A percentile compares a stretch with the other conserved stretches of the same genome.
These are phyloP conservation scores for Mobula birostris DNA, from an alignment of 2,113 vertebrate species.

Conservation along the genomic window DNA sequence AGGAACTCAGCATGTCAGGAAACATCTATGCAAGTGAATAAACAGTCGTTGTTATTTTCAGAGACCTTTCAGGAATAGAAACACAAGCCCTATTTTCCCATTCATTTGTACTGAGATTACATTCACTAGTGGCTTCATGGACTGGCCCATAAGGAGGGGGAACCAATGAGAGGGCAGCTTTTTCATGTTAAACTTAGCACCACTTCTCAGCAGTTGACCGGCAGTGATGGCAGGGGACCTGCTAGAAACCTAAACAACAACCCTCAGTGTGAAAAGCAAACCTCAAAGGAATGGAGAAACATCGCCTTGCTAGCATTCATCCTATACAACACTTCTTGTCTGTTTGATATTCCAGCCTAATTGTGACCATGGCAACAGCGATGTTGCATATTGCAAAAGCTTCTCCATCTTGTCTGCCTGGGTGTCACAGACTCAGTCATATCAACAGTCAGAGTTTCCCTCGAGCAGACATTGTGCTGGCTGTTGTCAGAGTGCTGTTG, in stretches of 20 bases:
- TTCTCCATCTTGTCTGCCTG: neutral
- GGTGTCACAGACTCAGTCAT: neutral
- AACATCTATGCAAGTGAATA: no score
- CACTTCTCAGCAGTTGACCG: neutral
- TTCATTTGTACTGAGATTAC: neutral
- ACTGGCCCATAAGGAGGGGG: neutral
- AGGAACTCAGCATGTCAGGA: no score
- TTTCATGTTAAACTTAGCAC: neutral
- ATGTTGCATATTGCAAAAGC: neutral
- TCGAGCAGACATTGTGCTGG: neutral
- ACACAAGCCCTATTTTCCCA: no score
- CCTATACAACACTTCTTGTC: no score
- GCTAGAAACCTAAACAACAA: neutral
- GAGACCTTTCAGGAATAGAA: no score
- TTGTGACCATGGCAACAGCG: neutral
- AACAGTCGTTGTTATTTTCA: no score
- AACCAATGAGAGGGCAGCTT: no score
- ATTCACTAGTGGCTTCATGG: neutral
- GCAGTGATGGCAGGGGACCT: no score
- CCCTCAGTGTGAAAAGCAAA: neutral
- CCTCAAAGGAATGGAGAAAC: neutral
- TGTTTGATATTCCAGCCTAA: neutral
- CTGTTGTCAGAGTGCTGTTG: constrained; percentile 23
- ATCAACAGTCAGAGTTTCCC: neutral
- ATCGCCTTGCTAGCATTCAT: neutral